Evolutionary conservation across 2,888 invertebrate genomes (phyloP).

Genomic region (Caenorhabditis sp.): DNA sequence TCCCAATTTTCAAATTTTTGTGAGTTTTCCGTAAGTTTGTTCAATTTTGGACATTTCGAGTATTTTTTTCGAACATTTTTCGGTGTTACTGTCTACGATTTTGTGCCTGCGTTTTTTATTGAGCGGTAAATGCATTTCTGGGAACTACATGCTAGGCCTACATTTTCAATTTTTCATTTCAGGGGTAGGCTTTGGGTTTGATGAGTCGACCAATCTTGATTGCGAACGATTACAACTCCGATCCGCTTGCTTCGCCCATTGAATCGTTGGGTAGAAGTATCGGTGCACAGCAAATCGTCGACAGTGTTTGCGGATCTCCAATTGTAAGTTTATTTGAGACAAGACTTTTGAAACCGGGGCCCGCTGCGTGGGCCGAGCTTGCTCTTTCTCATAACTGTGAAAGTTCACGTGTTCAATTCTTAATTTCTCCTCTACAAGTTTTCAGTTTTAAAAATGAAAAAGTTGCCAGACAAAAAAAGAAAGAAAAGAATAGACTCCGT

Average conservation of each 20-base stretch:
- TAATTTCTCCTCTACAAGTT: too few species aligned
- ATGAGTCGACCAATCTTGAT: constrained; percentile 58
- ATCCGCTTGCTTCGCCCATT: constrained; percentile 33
- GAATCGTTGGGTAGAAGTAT: constrained; percentile 38
- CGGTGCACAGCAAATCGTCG: constrained; percentile 89
- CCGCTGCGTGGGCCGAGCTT: too few species aligned
- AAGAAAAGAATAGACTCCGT: too few species aligned
- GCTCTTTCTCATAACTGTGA: too few species aligned
- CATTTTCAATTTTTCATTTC: constrained; percentile 5
- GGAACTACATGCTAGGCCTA: constrained; percentile 12
- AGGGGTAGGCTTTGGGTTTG: constrained; percentile 9
- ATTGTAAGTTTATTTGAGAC: too few species aligned
- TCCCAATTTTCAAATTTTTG: not conserved
- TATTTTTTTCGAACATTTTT: not conserved
- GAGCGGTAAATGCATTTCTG: too few species aligned
- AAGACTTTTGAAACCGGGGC: too few species aligned
- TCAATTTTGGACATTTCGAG: not conserved
- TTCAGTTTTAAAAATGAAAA: too few species aligned
- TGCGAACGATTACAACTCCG: constrained; percentile 2
- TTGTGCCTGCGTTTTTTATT: not conserved
- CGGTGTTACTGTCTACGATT: not conserved
- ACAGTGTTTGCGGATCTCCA: constrained; percentile 90
- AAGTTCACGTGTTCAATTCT: too few species aligned
- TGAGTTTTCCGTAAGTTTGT: not conserved
- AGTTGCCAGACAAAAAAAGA: too few species aligned